phyloP scores from a whole-genome alignment of 2,113 vertebrate species.

The Ceyx cyanopectus region DNA sequence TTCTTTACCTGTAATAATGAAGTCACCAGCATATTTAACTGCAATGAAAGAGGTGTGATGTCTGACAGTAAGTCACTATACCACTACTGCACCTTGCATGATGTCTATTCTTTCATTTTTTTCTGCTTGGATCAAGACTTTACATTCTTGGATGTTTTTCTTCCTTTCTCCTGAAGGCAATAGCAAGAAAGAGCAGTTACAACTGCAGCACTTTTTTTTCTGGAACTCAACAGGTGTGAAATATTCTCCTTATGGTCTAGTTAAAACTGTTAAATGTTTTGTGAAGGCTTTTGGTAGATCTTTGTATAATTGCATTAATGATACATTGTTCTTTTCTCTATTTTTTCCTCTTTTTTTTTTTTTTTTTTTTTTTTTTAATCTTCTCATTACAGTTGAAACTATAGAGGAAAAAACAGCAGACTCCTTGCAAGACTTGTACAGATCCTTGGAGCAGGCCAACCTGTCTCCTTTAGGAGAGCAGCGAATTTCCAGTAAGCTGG shows the following conservation, averaged over 20 bases:
- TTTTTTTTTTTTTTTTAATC: background rate
- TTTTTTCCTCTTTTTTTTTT: background rate
- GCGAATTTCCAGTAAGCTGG: conserved; percentile 88
- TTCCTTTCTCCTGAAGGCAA: background rate
- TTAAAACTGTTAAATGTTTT: background rate
- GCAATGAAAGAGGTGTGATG: background rate
- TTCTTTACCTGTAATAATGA: background rate
- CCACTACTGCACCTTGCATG: background rate
- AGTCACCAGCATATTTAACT: background rate
- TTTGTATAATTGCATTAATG: conserved; percentile 8
- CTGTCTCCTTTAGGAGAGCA: conserved; percentile 91
- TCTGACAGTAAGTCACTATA: background rate
- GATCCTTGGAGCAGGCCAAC: conserved; percentile 91
- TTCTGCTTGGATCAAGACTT: background rate
- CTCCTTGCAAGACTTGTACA: conserved; percentile 94
- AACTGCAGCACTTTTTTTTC: background rate
- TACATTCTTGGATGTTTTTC: background rate
- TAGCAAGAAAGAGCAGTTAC: background rate
- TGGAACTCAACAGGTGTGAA: background rate
- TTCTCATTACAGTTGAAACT: conserved; percentile 76
- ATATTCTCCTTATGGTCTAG: background rate
- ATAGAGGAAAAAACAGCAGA: conserved; percentile 86
- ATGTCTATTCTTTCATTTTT: background rate
- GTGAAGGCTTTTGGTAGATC: background rate
- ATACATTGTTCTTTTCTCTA: conserved; percentile 55